These are phyloP conservation scores for Burhinus bistriatus DNA, from an alignment of 2,113 vertebrate genomes.

Conservation along the genomic window DNA sequence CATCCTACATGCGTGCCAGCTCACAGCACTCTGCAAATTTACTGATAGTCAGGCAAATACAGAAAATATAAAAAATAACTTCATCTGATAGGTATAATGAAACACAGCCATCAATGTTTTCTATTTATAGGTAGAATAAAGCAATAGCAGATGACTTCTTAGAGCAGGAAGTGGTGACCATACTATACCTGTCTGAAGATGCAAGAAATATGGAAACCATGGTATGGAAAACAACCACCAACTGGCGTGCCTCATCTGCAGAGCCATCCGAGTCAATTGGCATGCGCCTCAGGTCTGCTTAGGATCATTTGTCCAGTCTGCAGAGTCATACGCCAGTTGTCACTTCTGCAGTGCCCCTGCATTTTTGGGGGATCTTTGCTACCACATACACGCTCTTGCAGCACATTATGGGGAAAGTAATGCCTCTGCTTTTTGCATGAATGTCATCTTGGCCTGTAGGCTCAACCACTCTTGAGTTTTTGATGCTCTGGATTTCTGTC, in stretches of 20 bases:
- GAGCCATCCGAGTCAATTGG: background rate
- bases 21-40: background rate
- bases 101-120: background rate
- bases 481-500: background rate
- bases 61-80: background rate
- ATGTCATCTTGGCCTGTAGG: background rate
- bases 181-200: background rate
- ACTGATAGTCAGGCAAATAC: background rate
- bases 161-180: background rate
- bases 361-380: background rate
- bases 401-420: fast-evolving
- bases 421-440: background rate
- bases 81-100: background rate
- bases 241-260: background rate
- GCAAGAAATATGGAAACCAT: background rate
- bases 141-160: background rate
- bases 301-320: background rate
- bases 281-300: background rate
- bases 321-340: background rate
- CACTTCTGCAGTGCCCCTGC: background rate
- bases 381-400: fast-evolving
- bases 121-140: background rate
- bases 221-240: background rate
- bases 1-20: background rate
- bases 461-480: background rate